Conservation (phyloP, 2,113 vertebrate genomes). For the Oreochromis spilurus region DNA sequence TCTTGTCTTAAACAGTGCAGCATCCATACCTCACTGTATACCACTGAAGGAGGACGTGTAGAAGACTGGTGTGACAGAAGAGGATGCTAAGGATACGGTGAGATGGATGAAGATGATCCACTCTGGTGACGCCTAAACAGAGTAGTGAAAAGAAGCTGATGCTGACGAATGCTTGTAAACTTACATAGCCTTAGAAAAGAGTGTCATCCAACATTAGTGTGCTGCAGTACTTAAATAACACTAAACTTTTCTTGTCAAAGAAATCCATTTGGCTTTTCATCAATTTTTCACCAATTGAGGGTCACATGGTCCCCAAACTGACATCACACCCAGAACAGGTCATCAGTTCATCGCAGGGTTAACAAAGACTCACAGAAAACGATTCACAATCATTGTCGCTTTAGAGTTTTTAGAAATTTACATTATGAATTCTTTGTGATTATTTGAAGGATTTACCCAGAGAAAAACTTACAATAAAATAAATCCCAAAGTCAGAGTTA, state of each 20-base stretch:
- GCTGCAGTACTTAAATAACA: not conserved
- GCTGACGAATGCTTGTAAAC: fast-evolving
- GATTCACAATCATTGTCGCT: not conserved
- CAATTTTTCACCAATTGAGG: not conserved
- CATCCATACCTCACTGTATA: not conserved
- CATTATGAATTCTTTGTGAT: not conserved
- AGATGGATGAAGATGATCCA: not conserved
- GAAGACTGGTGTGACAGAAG: fast-evolving
- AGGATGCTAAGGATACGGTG: not conserved
- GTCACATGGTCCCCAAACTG: not conserved
- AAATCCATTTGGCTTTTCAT: fast-evolving
- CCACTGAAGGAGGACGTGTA: not conserved
- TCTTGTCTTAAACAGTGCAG: not conserved
- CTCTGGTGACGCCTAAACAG: not conserved
- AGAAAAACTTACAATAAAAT: not conserved
- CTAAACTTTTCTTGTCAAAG: fast-evolving
- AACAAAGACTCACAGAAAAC: not conserved
- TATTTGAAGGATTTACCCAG: fast-evolving
- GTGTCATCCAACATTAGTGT: not conserved
- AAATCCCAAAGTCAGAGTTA: fast-evolving
- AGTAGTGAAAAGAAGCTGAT: fast-evolving
- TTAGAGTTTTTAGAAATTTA: not conserved
- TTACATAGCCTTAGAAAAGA: not conserved
- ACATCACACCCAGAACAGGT: not conserved
- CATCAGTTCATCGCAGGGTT: not conserved